These are phyloP conservation scores for Aproaerema taeniolella DNA, from an alignment of 2,888 invertebrate genomes.

Conservation along the genomic window DNA sequence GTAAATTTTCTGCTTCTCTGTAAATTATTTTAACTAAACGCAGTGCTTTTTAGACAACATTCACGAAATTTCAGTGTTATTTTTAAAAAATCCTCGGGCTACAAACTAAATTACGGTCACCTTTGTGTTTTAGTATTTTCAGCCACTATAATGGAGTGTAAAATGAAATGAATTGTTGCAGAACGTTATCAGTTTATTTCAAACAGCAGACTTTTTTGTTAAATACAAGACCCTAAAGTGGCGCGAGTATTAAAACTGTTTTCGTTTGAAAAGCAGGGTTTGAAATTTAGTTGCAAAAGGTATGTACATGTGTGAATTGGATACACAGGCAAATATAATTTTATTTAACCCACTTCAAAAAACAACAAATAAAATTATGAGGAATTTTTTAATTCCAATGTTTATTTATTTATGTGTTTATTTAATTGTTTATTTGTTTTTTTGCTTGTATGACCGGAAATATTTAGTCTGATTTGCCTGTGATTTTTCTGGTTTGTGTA, in stretches of 20 bases:
- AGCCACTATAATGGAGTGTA: slow-evolving; percentile 5
- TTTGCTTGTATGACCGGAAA: no score
- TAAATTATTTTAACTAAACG: slow-evolving; percentile 57
- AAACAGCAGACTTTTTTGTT: background rate
- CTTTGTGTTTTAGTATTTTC: slow-evolving; percentile 4
- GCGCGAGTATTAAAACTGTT: background rate
- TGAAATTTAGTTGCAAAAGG: no score
- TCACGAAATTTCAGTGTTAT: slow-evolving; percentile 4
- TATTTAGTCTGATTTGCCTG: no score
- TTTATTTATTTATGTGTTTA: no score
- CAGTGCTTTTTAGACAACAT: slow-evolving; percentile 24
- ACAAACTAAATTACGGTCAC: slow-evolving; percentile 6
- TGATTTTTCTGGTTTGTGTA: no score
- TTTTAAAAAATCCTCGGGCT: slow-evolving; percentile 6
- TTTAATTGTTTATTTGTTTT: no score
- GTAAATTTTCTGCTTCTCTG: slow-evolving; percentile 58
- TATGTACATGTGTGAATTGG: no score
- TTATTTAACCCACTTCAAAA: no score
- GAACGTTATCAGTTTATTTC: slow-evolving; percentile 13
- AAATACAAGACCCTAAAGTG: background rate
- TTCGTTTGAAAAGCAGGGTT: no score
- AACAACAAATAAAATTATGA: no score
- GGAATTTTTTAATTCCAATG: no score
- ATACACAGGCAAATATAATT: no score
- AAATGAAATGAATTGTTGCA: slow-evolving; percentile 6